phyloP scores from a whole-genome alignment of 2,113 vertebrate genomes.

The Marcusenius ussheri region DNA sequence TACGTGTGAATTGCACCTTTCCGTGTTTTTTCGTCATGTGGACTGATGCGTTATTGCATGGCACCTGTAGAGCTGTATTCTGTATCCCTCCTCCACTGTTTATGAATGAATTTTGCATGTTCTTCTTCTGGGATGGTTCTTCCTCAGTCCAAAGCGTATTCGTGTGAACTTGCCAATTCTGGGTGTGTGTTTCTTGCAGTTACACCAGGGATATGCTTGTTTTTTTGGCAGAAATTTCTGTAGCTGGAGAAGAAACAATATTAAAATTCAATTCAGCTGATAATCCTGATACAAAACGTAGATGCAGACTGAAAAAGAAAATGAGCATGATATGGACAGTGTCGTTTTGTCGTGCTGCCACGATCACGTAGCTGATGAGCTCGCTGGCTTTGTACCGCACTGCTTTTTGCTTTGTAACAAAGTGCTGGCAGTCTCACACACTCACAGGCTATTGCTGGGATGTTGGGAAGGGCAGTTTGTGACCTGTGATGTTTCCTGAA shows the following conservation, averaged over 20 bases:
- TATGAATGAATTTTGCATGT: neutral
- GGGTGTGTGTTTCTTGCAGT: neutral
- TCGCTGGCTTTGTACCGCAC: neutral
- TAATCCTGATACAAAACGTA: too few species aligned
- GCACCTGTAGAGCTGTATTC: neutral
- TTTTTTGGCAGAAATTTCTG: neutral
- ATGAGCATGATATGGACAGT: too few species aligned
- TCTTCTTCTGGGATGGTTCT: neutral
- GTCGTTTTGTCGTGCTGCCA: too few species aligned
- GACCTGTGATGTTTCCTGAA: neutral
- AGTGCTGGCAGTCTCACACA: too few species aligned
- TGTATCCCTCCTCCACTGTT: neutral
- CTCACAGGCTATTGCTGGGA: neutral
- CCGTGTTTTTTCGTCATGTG: neutral
- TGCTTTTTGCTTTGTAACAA: neutral
- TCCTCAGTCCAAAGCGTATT: neutral
- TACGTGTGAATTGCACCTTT: neutral
- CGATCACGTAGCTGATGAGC: neutral
- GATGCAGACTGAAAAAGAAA: too few species aligned
- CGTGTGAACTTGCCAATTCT: neutral
- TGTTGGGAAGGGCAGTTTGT: neutral
- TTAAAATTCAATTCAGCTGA: too few species aligned
- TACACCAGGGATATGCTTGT: neutral
- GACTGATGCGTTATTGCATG: neutral
- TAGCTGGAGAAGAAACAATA: too few species aligned